Evolutionary conservation across 2,888 invertebrate genomes (phyloP).

Genomic region (Mellilla xanthometata): DNA sequence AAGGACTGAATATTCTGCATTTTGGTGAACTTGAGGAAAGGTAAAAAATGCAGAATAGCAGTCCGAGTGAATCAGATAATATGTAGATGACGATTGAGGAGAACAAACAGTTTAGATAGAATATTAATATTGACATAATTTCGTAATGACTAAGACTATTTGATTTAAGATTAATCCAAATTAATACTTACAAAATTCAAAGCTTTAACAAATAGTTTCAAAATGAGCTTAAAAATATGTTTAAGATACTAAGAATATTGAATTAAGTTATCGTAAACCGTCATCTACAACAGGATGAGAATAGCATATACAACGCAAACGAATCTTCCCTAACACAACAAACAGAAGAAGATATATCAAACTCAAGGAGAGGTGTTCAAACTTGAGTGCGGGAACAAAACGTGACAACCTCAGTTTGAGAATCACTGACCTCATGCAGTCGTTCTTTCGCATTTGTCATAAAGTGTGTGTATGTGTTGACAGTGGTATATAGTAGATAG

Average conservation of each 20-base stretch:
- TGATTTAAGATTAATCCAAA: not conserved
- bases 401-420: conserved; percentile 13
- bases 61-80: not conserved
- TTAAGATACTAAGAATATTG: no score
- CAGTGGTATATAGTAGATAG: conserved; percentile 3
- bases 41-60: not conserved
- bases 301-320: conserved; percentile 2
- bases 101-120: not conserved
- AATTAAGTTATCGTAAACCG: no score
- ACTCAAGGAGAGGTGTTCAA: conserved; percentile 9
- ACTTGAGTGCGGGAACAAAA: conserved; percentile 25
- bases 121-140: not conserved
- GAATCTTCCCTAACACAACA: not conserved
- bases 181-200: no score
- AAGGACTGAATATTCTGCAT: not conserved
- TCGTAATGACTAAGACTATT: no score
- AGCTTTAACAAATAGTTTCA: no score
- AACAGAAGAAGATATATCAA: not conserved
- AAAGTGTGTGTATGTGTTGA: conserved; percentile 11
- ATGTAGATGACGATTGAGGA: not conserved
- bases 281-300: conserved; percentile 5
- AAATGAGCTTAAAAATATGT: no score
- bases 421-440: conserved; percentile 23
- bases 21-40: not conserved
- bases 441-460: conserved; percentile 4